Conservation (phyloP, 1,140 invertebrate genomes). For the Acromyrmex echinatior region DNA sequence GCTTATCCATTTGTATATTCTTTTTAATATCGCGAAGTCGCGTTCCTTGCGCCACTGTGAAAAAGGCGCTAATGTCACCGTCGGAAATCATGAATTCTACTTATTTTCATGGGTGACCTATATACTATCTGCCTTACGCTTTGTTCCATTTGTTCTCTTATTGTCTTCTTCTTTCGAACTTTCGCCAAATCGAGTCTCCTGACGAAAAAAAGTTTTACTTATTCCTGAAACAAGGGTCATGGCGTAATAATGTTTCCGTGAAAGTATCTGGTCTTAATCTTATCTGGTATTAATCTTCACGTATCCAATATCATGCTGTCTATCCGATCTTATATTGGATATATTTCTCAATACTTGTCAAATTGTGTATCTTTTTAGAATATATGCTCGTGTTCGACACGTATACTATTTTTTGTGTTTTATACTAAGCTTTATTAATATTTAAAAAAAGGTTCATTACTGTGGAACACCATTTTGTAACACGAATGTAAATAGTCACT, state of each 20-base stretch:
- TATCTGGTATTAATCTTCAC: not conserved
- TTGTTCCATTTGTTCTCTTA: not conserved
- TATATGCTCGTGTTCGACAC: not conserved
- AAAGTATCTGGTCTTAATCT: not conserved
- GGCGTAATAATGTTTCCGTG: not conserved
- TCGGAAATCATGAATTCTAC: slow-evolving; percentile 48
- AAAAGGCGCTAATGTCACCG: slow-evolving; percentile 56
- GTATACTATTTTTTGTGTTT: not conserved
- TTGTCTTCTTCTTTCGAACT: not conserved
- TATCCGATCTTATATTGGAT: not conserved
- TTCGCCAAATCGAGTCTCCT: not conserved
- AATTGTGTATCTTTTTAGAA: not conserved
- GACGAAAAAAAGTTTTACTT: slow-evolving; percentile 15
- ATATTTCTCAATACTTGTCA: not conserved
- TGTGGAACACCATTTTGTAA: not conserved
- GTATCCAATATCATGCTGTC: not conserved
- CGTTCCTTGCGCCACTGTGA: slow-evolving; percentile 6
- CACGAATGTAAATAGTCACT: no score
- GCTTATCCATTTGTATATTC: slow-evolving; percentile 61
- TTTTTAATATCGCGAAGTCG: slow-evolving; percentile 56
- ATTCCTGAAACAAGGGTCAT: slow-evolving; percentile 5
- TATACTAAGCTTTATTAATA: not conserved
- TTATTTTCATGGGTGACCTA: slow-evolving; percentile 62
- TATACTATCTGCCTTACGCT: not conserved
- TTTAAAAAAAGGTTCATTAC: not conserved